These are phyloP conservation scores for Calliopum simillimum DNA, from an alignment of 2,888 invertebrate species.

Conservation along the genomic window DNA sequence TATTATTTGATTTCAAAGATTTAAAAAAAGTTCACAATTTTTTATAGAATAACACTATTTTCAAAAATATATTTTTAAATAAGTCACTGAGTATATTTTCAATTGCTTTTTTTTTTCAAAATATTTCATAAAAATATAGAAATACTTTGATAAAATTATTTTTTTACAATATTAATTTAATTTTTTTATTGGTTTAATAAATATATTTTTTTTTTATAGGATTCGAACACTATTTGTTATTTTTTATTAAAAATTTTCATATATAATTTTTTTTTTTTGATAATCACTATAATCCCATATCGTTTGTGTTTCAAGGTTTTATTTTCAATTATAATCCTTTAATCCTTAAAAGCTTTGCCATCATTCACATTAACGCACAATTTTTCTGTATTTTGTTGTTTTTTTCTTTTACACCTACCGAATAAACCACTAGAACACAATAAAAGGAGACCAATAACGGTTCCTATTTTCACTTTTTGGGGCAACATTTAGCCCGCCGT, in stretches of 20 bases:
- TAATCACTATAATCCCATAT: background rate
- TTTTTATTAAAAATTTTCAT: background rate
- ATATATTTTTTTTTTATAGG: background rate
- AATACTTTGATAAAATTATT: too few species aligned
- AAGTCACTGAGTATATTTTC: too few species aligned
- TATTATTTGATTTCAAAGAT: too few species aligned
- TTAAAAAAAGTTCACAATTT: too few species aligned
- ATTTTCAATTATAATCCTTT: background rate
- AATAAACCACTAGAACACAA: conserved; percentile 51
- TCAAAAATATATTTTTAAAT: too few species aligned
- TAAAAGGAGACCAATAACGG: conserved; percentile 56
- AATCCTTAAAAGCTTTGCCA: conserved; percentile 16
- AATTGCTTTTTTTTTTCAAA: too few species aligned
- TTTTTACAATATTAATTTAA: too few species aligned
- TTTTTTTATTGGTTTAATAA: too few species aligned
- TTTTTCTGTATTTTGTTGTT: conserved; percentile 29
- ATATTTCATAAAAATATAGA: too few species aligned
- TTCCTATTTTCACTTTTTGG: conserved; percentile 50
- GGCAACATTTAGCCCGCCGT: conserved; percentile 55
- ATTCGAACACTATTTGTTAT: background rate
- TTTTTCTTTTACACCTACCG: conserved; percentile 54
- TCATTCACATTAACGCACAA: too few species aligned
- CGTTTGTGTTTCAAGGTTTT: background rate
- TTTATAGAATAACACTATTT: too few species aligned
- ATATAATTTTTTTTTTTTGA: background rate